Evolutionary conservation across 2,888 invertebrate genomes (phyloP), one percentile per base, ranked within the genome.

Genomic region (Amorpha juglandis): DNA sequence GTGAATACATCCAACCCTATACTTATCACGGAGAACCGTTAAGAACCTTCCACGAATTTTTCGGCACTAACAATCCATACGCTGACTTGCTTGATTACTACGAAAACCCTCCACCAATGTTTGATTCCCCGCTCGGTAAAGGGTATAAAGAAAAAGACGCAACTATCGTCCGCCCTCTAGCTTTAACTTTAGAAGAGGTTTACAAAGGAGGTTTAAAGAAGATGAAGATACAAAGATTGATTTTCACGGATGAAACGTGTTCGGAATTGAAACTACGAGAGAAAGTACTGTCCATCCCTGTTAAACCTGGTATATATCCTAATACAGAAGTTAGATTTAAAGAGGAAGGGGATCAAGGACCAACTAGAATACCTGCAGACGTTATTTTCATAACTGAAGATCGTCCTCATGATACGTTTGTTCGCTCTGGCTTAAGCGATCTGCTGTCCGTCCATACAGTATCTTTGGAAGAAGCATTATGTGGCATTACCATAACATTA

Each of bases 61-160:
- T 98, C 84, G 97, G 97, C 33, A 96, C 96, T 0, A 91, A 94
- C 55, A 98, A 97, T 76, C 98, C 98, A 0, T 98, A 97, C 87
- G 96, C 96, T 0, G 96, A 97, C 84, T 84, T 97, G 6, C 87
- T 97, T 38, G 96, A 96, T 78, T 94, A 95, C 71, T 90, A 95
- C 47, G 92, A 94, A 68, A 94, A 95, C 68, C 95, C 96, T 9
- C 94, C 94, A 0, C 94, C 95, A 0, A 90, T 95, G 72, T 95
- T 96, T 75, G 95, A 95, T 68, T 94, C 95, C 3, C 94, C 94
- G 0, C 88, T 95, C 71, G 92, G 95, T 11, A 94, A 95, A 78
- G 95, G 95, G 0, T 94, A 95, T 67, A 95, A 95, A 69, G 95
- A 94, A 71, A 97, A 95, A 73, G 94, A 94, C 70, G 77, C 89